Conservation (phyloP, 2,888 invertebrate species). For the Dexiosoma caninum region DNA sequence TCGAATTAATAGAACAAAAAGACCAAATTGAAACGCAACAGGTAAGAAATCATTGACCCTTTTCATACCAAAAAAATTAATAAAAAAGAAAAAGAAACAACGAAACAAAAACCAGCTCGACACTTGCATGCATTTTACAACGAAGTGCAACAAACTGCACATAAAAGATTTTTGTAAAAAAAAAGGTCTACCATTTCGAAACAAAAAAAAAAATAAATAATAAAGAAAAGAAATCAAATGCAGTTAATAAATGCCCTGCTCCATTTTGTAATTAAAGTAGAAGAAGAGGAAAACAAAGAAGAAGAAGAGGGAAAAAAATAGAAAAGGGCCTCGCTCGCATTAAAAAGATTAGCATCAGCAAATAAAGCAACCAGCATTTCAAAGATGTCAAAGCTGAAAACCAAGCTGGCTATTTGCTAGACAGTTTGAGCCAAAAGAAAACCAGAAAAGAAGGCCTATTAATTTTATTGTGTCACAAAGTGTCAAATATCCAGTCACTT, state of each 20-base stretch:
- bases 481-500: slow-evolving; percentile 13
- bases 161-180: slow-evolving; percentile 35
- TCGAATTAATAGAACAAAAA: slow-evolving; percentile 19
- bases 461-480: slow-evolving; percentile 32
- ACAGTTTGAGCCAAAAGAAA: slow-evolving; percentile 39
- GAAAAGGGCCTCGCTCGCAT: slow-evolving; percentile 1
- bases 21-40: slow-evolving; percentile 37
- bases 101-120: neutral
- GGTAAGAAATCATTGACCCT: slow-evolving; percentile 61
- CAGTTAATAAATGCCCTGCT: slow-evolving; percentile 44
- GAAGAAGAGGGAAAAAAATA: neutral
- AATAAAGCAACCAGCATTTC: slow-evolving; percentile 37
- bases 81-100: neutral
- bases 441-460: slow-evolving; percentile 28
- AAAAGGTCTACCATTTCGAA: slow-evolving; percentile 27
- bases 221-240: slow-evolving; percentile 43
- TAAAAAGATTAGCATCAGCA: slow-evolving; percentile 58
- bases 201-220: neutral
- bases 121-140: slow-evolving; percentile 37
- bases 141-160: slow-evolving; percentile 58
- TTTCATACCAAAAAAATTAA: slow-evolving; percentile 4
- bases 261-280: slow-evolving; percentile 39
- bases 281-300: neutral
- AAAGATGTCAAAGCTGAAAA: neutral
- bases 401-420: slow-evolving; percentile 13